A percentile compares a stretch with the other conserved stretches of the same genome.
Conservation (phyloP, 2,888 invertebrate species). For the Zygothrica quintamaculata region DNA sequence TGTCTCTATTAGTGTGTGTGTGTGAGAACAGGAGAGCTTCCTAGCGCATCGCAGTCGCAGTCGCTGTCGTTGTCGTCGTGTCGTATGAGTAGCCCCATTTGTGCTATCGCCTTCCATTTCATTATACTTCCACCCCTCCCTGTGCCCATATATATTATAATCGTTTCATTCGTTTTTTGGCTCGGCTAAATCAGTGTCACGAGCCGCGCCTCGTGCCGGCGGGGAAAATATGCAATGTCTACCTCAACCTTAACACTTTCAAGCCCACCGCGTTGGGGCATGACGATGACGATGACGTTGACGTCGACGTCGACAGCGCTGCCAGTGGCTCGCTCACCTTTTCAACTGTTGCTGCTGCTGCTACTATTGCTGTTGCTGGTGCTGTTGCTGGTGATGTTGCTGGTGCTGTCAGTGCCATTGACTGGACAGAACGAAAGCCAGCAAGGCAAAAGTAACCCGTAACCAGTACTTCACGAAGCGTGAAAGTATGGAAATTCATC, state of each 20-base stretch:
- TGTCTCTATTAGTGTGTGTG: slow-evolving; percentile 27
- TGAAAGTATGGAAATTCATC: slow-evolving; percentile 81
- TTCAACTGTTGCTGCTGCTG: slow-evolving; percentile 60
- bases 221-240: slow-evolving; percentile 54
- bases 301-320: slow-evolving; percentile 40
- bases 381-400: slow-evolving; percentile 44
- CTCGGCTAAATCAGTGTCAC: slow-evolving; percentile 70
- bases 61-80: slow-evolving; percentile 1
- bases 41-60: slow-evolving; percentile 41
- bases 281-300: slow-evolving; percentile 64
- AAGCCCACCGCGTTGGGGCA: slow-evolving; percentile 58
- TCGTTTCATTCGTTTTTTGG: slow-evolving; percentile 29
- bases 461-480: slow-evolving; percentile 59
- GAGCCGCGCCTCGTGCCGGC: slow-evolving; percentile 69
- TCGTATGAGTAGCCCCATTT: slow-evolving; percentile 3
- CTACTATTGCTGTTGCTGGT: slow-evolving; percentile 1
- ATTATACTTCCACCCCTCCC: neutral
- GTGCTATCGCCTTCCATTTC: slow-evolving; percentile 4
- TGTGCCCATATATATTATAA: neutral
- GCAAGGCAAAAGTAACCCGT: slow-evolving; percentile 42
- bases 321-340: slow-evolving; percentile 49
- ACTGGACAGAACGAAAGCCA: slow-evolving; percentile 57
- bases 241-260: slow-evolving; percentile 14
- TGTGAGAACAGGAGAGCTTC: slow-evolving; percentile 41
- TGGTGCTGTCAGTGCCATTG: slow-evolving; percentile 67